phyloP scores from a whole-genome alignment of 2,113 vertebrate species.

The Mesoclemmys tuberculata region DNA sequence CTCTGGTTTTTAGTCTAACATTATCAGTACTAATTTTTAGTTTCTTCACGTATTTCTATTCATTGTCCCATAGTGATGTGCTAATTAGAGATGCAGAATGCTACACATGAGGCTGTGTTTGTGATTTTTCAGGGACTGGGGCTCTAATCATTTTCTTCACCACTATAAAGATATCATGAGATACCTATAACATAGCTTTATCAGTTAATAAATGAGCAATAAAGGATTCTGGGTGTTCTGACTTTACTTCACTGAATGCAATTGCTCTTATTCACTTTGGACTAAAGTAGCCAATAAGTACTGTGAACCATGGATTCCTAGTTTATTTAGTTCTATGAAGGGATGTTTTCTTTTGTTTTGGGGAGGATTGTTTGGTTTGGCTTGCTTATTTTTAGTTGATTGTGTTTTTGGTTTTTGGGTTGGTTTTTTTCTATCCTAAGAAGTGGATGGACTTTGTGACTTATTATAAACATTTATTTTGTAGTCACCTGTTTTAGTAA shows the following conservation, averaged over 20 bases:
- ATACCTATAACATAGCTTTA: neutral
- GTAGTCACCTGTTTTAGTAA: slow-evolving; percentile 22
- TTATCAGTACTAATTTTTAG: slow-evolving; percentile 62
- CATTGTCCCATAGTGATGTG: slow-evolving; percentile 70
- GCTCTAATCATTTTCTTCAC: slow-evolving; percentile 49
- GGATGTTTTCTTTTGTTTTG: neutral
- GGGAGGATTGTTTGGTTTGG: neutral
- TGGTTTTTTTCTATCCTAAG: neutral
- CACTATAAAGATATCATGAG: slow-evolving; percentile 59
- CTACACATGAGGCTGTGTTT: slow-evolving; percentile 67
- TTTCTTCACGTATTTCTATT: slow-evolving; percentile 68
- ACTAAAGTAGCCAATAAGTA: neutral
- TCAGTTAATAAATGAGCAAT: slow-evolving; percentile 44
- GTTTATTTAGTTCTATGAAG: neutral
- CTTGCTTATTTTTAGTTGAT: neutral
- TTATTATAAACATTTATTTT: slow-evolving; percentile 29
- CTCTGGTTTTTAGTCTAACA: slow-evolving; percentile 68
- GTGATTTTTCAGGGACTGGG: slow-evolving; percentile 50
- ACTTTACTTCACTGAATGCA: slow-evolving; percentile 49
- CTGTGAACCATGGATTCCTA: neutral
- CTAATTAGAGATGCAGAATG: slow-evolving; percentile 70
- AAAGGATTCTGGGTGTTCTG: slow-evolving; percentile 58
- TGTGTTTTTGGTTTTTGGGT: neutral
- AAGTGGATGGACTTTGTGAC: neutral
- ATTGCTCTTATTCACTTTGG: neutral